Percentiles rank a stretch among this genome's conserved stretches.
Evolutionary conservation across 2,113 vertebrate genomes (phyloP).

Genomic region (Gymnobelideus leadbeateri): DNA sequence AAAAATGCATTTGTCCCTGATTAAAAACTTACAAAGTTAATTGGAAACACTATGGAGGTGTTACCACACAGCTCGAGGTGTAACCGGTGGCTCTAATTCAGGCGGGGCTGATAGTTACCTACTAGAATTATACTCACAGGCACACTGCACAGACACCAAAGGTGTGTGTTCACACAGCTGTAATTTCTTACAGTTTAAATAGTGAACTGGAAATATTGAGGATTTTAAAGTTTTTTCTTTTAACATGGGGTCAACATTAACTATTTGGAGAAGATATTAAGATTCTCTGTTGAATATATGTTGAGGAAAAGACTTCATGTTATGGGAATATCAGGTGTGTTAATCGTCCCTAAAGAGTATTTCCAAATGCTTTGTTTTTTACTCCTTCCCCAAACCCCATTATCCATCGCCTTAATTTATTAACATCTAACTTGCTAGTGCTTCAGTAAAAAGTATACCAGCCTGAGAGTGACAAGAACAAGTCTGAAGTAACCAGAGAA

Average conservation of each 20-base stretch:
- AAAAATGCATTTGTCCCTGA: slow-evolving; percentile 90
- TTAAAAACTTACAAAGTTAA: slow-evolving; percentile 91
- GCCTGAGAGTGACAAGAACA: slow-evolving; percentile 70
- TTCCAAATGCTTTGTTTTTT: slow-evolving; percentile 45
- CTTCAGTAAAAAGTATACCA: slow-evolving; percentile 60
- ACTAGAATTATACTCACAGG: slow-evolving; percentile 65
- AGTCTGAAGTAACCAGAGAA: slow-evolving; percentile 70
- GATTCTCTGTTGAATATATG: slow-evolving; percentile 63
- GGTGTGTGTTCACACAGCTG: background rate
- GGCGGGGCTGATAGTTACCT: slow-evolving; percentile 54
- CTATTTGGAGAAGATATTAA: slow-evolving; percentile 56
- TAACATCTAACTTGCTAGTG: slow-evolving; percentile 69
- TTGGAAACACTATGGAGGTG: slow-evolving; percentile 89
- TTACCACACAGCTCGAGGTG: slow-evolving; percentile 90
- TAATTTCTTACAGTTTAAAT: slow-evolving; percentile 62
- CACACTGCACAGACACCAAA: background rate
- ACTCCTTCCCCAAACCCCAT: background rate
- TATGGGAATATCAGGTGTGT: slow-evolving; percentile 28
- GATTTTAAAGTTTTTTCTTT: slow-evolving; percentile 49
- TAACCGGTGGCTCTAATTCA: slow-evolving; percentile 85
- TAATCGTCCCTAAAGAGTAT: slow-evolving; percentile 52
- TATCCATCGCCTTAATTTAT: slow-evolving; percentile 49
- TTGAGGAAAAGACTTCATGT: slow-evolving; percentile 48
- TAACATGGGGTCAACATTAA: slow-evolving; percentile 66
- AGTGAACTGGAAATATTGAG: slow-evolving; percentile 68